Evolutionary conservation across 2,113 vertebrate species (phyloP).

Genomic region (Pycnonotus jocosus): DNA sequence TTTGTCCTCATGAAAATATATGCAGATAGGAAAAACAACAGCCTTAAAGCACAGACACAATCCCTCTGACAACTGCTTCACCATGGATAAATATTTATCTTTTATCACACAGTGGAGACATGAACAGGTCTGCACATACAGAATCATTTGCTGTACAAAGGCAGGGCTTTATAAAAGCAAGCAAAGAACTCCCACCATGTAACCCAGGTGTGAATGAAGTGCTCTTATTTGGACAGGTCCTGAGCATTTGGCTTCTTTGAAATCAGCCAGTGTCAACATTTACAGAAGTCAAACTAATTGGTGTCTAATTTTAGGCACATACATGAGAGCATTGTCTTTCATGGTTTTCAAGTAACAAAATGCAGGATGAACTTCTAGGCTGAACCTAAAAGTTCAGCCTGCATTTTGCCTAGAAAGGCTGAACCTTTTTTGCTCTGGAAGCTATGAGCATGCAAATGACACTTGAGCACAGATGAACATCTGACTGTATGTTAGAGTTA

Average conservation of each 20-base stretch:
- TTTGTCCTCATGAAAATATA: neutral
- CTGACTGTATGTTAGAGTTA: rapidly evolving
- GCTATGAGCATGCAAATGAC: neutral
- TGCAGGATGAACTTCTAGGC: neutral
- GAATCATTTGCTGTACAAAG: neutral
- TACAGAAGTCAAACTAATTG: neutral
- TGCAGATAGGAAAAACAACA: neutral
- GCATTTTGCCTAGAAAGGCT: no score
- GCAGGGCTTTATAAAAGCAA: neutral
- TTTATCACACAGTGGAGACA: neutral
- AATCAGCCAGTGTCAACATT: neutral
- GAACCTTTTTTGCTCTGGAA: neutral
- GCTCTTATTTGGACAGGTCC: neutral
- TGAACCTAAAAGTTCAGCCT: no score
- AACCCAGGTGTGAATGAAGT: neutral
- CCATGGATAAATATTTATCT: neutral
- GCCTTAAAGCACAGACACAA: neutral
- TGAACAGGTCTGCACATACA: neutral
- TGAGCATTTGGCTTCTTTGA: neutral
- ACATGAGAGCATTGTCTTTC: neutral
- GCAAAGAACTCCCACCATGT: neutral
- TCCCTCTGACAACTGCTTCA: neutral
- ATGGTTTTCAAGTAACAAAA: neutral
- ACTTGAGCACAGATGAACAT: neutral
- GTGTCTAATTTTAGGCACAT: neutral